Base-by-base conservation (phyloP, 2,113 vertebrate genomes). In the Ctenodactylus gundi region DNA sequence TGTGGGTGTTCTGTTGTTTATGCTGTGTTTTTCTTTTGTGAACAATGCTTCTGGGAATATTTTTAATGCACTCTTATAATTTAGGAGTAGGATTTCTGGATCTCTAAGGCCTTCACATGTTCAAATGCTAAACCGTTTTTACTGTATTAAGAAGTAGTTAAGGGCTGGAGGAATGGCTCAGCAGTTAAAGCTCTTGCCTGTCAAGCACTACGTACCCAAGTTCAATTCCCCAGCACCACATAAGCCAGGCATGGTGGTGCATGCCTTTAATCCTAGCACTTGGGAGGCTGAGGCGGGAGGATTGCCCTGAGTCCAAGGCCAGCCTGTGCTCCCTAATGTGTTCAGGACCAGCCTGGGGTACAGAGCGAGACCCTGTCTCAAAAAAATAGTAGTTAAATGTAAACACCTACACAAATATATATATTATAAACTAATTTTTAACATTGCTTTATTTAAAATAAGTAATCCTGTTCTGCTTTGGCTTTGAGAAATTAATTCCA, bases 311-410 rank as follows among this genome's bases (percentile, higher is more conserved):
- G n/a, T n/a, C n/a, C n/a, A n/a, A n/a, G n/a, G n/a, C n/a, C n/a
- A n/a, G n/a, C n/a, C n/a, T n/a, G n/a, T n/a, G n/a, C n/a, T n/a
- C n/a, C n/a, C n/a, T n/a, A n/a, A n/a, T n/a, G n/a, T n/a, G n/a
- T n/a, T n/a, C n/a, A n/a, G n/a, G n/a, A n/a, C n/a, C n/a, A n/a
- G n/a, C n/a, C n/a, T n/a, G n/a, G n/a, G n/a, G n/a, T n/a, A n/a
- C n/a, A n/a, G n/a, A n/a, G n/a, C n/a, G n/a, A n/a, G n/a, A n/a
- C n/a, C n/a, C n/a, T n/a, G n/a, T n/a, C n/a, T n/a, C n/a, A n/a
- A n/a, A n/a, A n/a, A 46, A 64, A 60, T 88, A 77, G 60, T 58
- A 72, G 51, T 39, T 95, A 88, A 93, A 72, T 88, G 49, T 60
- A 93, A 62, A 77, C 55, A 88, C 60, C 85, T 88, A 73, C n/a